Evolutionary conservation across 1,140 invertebrate genomes (phyloP), one percentile per base, ranked within the genome.

Genomic region (Panulirus ornatus): DNA sequence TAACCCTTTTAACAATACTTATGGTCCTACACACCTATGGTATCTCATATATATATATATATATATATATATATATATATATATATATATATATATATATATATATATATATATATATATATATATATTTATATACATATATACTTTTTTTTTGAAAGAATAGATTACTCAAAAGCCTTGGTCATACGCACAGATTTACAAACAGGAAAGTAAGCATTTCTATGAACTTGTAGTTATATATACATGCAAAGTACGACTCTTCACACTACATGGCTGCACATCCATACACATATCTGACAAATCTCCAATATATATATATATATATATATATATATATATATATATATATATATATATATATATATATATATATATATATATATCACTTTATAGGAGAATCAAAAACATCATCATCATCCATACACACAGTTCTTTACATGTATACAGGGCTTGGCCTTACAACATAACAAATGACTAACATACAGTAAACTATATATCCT

Each of bases 31-130:
- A n/a, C n/a, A n/a, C n/a, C n/a, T n/a, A n/a, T n/a, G n/a, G n/a
- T n/a, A 47, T 6, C 5, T 47, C 30, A 75, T 75, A 75, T 75
- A 75, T 38, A 75, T 75, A 75, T 75, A 75, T 71, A 71, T 75
- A 75, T 75, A 75, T 75, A 75, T 34, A 75, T 75, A 38, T 38
- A 38, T 71, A 71, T 71, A 71, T 71, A 71, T 71, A 71, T 71
- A 71, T 71, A 71, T 71, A 71, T 71, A 71, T 71, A 71, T 71
- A 71, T 71, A 71, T 71, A 71, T 71, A 71, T 71, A 30, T 30
- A 30, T 30, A 30, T 30, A 36, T 30, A 36, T 30, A 36, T 30
- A 36, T 71, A 8, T 71, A 36, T 71, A 36, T 71, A 36, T 71
- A 71, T 11, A 71, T 71, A 30, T 11, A 71, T 71, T n/a, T 71